Evolutionary conservation across 2,113 vertebrate genomes (phyloP).

Genomic region (Penelope pileata): DNA sequence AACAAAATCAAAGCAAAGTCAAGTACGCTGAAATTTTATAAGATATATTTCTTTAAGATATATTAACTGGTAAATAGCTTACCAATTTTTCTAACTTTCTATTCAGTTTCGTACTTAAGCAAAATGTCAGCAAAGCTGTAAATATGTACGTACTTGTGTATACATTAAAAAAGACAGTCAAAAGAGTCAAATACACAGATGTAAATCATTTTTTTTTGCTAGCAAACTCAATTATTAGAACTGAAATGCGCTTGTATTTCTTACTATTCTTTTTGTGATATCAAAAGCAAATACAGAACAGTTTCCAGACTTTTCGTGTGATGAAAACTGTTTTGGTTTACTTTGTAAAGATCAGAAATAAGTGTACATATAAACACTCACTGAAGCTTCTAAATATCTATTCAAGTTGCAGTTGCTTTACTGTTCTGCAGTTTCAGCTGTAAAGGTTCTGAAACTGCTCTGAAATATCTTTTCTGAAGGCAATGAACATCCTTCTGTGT

Average conservation of each 20-base stretch:
- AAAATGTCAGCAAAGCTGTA: not conserved
- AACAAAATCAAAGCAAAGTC: not conserved
- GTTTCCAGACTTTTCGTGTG: not conserved
- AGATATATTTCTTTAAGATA: not conserved
- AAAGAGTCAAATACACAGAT: not conserved
- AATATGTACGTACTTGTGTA: not conserved
- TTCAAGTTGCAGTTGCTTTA: not conserved
- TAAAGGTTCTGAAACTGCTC: not conserved
- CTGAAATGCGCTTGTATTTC: not conserved
- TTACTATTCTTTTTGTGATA: not conserved
- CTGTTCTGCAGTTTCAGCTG: not conserved
- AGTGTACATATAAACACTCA: not conserved
- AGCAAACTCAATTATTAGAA: not conserved
- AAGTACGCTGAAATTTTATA: not conserved
- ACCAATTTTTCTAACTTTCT: not conserved
- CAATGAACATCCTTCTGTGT: not conserved
- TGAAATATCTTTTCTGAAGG: not conserved
- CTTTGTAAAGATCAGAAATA: not conserved
- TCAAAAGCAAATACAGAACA: not conserved
- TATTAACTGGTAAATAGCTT: not conserved
- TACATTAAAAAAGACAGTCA: not conserved
- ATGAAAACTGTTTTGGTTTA: not conserved
- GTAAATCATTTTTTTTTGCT: not conserved
- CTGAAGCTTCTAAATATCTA: not conserved
- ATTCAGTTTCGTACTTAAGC: not conserved